phyloP scores from a whole-genome alignment of 2,113 vertebrate species.

The Aphyosemion australe region DNA sequence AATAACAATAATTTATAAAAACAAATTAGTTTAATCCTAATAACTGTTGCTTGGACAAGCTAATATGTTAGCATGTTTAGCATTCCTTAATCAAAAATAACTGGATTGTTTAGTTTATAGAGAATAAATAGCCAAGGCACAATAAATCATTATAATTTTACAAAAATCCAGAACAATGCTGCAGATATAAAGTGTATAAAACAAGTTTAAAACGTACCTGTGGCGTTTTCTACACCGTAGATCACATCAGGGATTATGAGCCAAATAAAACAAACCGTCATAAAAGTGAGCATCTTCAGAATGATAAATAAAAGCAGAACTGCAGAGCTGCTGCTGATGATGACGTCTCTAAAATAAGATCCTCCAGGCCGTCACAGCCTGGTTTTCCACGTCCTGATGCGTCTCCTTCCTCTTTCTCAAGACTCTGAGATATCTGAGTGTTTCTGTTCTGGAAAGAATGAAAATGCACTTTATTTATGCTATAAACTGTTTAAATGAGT shows the following conservation, averaged over 20 bases:
- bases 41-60: too few species aligned
- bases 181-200: too few species aligned
- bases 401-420: constrained; percentile 16
- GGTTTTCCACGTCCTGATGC: not conserved
- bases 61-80: too few species aligned
- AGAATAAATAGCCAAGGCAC: too few species aligned
- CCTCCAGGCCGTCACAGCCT: not conserved
- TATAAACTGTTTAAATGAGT: too few species aligned
- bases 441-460: not conserved
- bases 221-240: constrained; percentile 7
- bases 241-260: constrained; percentile 22
- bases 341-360: not conserved
- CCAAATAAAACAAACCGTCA: constrained; percentile 17
- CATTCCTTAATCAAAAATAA: too few species aligned
- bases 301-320: not conserved
- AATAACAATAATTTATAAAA: not conserved
- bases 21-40: too few species aligned
- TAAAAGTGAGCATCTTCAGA: constrained; percentile 35
- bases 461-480: not conserved
- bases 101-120: too few species aligned
- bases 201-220: constrained; percentile 32
- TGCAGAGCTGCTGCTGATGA: constrained; percentile 15
- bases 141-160: too few species aligned
- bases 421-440: not conserved
- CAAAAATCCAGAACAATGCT: too few species aligned